These are phyloP conservation scores for Euclidia mi DNA, from an alignment of 2,888 invertebrate genomes.

Conservation along the genomic window DNA sequence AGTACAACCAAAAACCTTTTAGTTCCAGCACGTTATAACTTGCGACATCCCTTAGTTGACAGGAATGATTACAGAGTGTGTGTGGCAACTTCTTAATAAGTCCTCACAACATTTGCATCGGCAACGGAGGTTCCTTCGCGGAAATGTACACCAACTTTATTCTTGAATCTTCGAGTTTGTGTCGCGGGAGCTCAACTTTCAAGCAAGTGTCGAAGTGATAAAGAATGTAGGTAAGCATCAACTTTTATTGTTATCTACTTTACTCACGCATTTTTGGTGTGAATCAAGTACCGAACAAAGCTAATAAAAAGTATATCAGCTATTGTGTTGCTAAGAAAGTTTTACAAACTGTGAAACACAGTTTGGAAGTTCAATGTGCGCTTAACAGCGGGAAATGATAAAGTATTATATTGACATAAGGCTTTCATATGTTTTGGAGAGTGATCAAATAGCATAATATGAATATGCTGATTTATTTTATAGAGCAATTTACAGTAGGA, in stretches of 20 bases:
- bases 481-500: background rate
- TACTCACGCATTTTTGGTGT: slow-evolving; percentile 39
- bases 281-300: slow-evolving; percentile 41
- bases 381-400: slow-evolving; percentile 14
- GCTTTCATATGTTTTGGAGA: slow-evolving; percentile 9
- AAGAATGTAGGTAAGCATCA: slow-evolving; percentile 42
- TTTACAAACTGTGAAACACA: slow-evolving; percentile 32
- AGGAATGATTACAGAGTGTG: slow-evolving; percentile 79
- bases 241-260: slow-evolving; percentile 47
- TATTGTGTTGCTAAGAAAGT: slow-evolving; percentile 46
- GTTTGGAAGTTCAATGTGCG: slow-evolving; percentile 37
- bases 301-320: slow-evolving; percentile 43
- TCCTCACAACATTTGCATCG: slow-evolving; percentile 85
- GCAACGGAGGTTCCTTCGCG: slow-evolving; percentile 62
- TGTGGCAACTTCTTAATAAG: slow-evolving; percentile 85
- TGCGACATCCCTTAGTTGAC: slow-evolving; percentile 75
- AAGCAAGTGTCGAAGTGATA: slow-evolving; percentile 44
- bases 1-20: slow-evolving; percentile 51
- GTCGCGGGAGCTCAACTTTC: slow-evolving; percentile 38
- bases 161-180: slow-evolving; percentile 59
- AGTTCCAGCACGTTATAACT: slow-evolving; percentile 39
- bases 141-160: slow-evolving; percentile 76
- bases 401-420: no score
- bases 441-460: slow-evolving; percentile 3
- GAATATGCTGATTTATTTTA: slow-evolving; percentile 3